Conservation (phyloP, 2,797 vertebrate genomes). For the Lepus townsendii region DNA sequence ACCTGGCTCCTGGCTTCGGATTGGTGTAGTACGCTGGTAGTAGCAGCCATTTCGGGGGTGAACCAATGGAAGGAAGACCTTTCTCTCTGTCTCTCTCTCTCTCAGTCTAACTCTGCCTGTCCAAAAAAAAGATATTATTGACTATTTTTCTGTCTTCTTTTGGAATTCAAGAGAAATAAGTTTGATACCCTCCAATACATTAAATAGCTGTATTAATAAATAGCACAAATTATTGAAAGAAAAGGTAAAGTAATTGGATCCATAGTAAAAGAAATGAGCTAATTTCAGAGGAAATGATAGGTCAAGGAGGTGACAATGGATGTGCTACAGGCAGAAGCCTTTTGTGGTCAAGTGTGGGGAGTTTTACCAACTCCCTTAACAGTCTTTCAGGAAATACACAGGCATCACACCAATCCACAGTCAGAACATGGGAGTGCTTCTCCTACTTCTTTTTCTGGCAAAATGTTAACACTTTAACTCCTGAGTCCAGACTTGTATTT, state of each 20-base stretch:
- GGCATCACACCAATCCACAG: background rate
- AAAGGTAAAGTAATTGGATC: constrained; percentile 52
- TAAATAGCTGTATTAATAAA: background rate
- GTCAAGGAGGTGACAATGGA: background rate
- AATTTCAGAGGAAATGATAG: constrained; percentile 26
- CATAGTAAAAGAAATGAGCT: constrained; percentile 60
- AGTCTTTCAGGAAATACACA: background rate
- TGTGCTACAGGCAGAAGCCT: constrained; percentile 35
- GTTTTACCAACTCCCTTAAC: background rate
- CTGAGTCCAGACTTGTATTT: background rate
- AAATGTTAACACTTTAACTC: background rate
- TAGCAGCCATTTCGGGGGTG: too few species aligned
- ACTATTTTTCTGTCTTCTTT: background rate
- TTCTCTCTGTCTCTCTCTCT: too few species aligned
- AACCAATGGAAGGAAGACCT: too few species aligned
- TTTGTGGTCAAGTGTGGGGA: background rate
- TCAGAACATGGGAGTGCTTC: fast-evolving
- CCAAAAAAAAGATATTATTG: background rate
- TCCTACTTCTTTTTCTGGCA: background rate
- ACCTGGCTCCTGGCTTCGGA: too few species aligned
- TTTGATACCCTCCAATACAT: background rate
- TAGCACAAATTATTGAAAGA: constrained; percentile 18
- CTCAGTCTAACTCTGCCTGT: too few species aligned
- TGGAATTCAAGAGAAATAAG: background rate
- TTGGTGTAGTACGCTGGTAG: too few species aligned